Base-by-base conservation (phyloP, 2,797 vertebrate genomes). In the Coranthus polyacanthus region DNA sequence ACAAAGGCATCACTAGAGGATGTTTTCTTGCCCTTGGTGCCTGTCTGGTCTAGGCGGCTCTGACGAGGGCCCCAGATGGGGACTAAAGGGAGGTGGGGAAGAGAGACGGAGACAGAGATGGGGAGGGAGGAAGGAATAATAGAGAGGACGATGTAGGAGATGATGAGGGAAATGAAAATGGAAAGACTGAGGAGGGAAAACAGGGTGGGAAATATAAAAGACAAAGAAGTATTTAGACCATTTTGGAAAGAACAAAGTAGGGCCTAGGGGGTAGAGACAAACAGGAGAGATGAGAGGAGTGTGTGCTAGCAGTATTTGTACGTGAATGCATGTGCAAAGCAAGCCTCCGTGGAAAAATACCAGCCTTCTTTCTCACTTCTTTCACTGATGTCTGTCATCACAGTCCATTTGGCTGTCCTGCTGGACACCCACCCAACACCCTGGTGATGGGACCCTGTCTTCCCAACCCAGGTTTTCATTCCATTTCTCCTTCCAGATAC, bases 341-440 rank as follows among this genome's bases (percentile, higher is more conserved):
- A 43, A 54, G 18, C 16, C 45, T 81, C 70, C 56, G 57, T 88
- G 79, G 79, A 90, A 92, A 88, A 82, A 79, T 78, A 92, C 88
- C 85, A 84, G 72, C 41, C 67, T 75, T 84, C 22, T 53, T 82
- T 81, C 72, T 82, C 64, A 42, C 62, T 73, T 77, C 68, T 68
- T 78, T 87, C 57, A 62, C 72, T 52, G 54, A 78, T 85, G 64
- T 74, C 45, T 83, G 81, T 92, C 72, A 83, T 85, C 74, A 70
- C 65, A 67, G 77, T 50, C 63, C 46, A 71, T 71, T 72, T 78
- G 75, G 67, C 60, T 26, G 56, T 62, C 65, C 38, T 32, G 45
- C 50, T 61, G 41, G 51, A 58, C 61, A 57, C 47, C 22, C 50
- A 56, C 38, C 5, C 59, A n/a, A 36, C 38, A 58, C 50, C 53